phyloP scores from a whole-genome alignment of 2,888 invertebrate genomes.

The Apotomis turbidana region DNA sequence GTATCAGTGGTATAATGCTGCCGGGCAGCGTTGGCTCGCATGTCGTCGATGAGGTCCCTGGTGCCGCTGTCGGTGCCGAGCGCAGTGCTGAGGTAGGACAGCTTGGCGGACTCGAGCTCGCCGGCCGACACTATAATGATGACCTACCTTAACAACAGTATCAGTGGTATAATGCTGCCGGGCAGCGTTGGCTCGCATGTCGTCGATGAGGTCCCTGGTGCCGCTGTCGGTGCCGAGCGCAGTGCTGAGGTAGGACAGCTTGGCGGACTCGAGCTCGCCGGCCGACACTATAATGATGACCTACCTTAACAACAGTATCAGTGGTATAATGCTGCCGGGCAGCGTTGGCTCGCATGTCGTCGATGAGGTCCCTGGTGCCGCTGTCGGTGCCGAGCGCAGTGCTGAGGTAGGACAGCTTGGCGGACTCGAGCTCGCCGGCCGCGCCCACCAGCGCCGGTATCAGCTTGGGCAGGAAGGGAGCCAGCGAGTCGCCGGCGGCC shows the following conservation, averaged over 20 bases:
- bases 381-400: conserved; percentile 87
- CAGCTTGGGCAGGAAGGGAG: conserved; percentile 91
- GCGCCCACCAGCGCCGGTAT: conserved; percentile 94
- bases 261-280: conserved; percentile 92
- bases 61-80: conserved; percentile 87
- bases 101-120: conserved; percentile 91
- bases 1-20: conserved; percentile 95
- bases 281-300: conserved; percentile 75
- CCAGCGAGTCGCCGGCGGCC: conserved; percentile 90
- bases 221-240: conserved; percentile 87
- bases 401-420: conserved; percentile 91
- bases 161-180: conserved; percentile 95
- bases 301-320: conserved; percentile 87
- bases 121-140: conserved; percentile 84
- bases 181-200: conserved; percentile 90
- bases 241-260: conserved; percentile 91
- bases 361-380: conserved; percentile 89
- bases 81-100: conserved; percentile 91
- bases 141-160: conserved; percentile 84
- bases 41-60: conserved; percentile 90
- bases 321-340: conserved; percentile 94
- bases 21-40: conserved; percentile 91
- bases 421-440: conserved; percentile 93
- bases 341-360: conserved; percentile 90
- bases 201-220: conserved; percentile 90